Percentiles rank a stretch among this genome's conserved stretches.
Evolutionary conservation across 2,888 invertebrate genomes (phyloP).

Genomic region (Euplagia quadripunctaria): DNA sequence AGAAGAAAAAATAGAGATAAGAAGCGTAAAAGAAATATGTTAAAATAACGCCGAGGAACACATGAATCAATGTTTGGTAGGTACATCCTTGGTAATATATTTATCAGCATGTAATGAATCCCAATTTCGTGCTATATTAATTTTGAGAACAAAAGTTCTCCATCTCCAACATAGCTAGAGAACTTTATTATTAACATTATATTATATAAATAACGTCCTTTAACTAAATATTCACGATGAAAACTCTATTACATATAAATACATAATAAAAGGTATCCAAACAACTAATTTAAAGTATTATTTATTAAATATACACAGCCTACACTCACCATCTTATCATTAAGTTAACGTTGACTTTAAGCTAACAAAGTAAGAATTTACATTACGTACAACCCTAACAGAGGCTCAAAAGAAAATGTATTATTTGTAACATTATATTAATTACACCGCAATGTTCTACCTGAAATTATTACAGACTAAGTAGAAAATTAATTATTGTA

Average conservation of each 20-base stretch:
- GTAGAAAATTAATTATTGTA: conserved; percentile 59
- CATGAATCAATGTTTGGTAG: too few relatives aligned
- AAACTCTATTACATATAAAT: not conserved
- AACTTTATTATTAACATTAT: too few relatives aligned
- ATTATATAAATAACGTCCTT: not conserved
- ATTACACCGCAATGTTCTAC: conserved; percentile 59
- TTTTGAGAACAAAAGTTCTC: too few relatives aligned
- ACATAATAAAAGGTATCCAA: not conserved
- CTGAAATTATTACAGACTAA: conserved; percentile 56
- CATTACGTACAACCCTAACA: conserved; percentile 58
- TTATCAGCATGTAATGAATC: too few relatives aligned
- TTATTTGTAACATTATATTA: conserved; percentile 62
- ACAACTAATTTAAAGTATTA: not conserved
- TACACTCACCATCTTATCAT: not conserved
- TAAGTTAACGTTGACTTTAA: not conserved
- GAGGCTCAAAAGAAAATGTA: conserved; percentile 56
- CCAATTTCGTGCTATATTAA: too few relatives aligned
- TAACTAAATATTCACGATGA: not conserved
- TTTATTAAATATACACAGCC: not conserved
- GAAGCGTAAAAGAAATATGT: too few relatives aligned
- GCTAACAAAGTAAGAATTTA: conserved; percentile 38
- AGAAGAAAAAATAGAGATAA: too few relatives aligned
- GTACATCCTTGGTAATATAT: too few relatives aligned
- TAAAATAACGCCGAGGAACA: too few relatives aligned
- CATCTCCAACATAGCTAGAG: too few relatives aligned